Evolutionary conservation across 2,113 vertebrate genomes (phyloP).

Genomic region (Daubentonia madagascariensis): DNA sequence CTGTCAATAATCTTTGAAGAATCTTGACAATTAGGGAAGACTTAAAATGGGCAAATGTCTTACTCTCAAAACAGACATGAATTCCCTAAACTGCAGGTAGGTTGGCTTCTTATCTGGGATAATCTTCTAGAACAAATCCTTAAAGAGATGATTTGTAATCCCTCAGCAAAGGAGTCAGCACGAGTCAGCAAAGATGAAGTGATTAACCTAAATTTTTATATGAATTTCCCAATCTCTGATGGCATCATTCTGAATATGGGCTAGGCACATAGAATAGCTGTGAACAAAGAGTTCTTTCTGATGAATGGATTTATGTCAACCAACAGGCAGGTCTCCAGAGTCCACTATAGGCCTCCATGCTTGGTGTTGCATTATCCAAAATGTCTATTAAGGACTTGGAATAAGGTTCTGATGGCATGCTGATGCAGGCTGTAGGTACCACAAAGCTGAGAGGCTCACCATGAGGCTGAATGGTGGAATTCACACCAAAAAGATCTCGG

Average conservation of each 20-base stretch:
- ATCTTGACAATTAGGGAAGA: neutral
- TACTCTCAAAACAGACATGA: constrained; percentile 7
- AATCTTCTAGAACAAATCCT: neutral
- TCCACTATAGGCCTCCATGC: neutral
- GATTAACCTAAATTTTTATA: neutral
- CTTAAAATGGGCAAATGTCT: neutral
- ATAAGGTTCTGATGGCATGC: neutral
- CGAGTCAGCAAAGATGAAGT: neutral
- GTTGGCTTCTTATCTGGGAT: neutral
- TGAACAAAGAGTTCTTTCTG: neutral
- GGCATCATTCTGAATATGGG: neutral
- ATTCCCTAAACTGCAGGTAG: neutral
- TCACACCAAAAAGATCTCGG: neutral
- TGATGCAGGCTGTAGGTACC: neutral
- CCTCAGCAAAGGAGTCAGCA: neutral
- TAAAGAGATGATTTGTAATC: neutral
- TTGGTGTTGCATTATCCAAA: neutral
- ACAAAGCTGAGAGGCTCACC: neutral
- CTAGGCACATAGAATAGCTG: neutral
- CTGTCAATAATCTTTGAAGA: neutral
- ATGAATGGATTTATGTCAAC: neutral
- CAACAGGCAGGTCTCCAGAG: neutral
- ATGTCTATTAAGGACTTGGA: neutral
- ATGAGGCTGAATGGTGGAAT: neutral
- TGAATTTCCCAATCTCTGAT: neutral